Evolutionary conservation across 1,140 invertebrate species (phyloP).

Genomic region (Aporrectodea caliginosa): DNA sequence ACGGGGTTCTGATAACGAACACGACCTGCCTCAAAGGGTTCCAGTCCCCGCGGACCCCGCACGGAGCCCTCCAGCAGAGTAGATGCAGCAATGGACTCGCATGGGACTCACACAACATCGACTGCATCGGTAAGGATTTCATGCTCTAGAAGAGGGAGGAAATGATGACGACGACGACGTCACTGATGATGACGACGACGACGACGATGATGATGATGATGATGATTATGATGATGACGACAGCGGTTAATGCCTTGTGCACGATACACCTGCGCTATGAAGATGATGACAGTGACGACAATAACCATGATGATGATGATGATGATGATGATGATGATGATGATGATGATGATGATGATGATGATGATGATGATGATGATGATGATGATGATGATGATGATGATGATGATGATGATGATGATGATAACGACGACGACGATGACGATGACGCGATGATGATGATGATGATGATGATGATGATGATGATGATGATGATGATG

Average conservation of each 20-base stretch:
- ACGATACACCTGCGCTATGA: no score
- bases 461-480: background rate
- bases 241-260: no score
- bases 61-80: background rate
- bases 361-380: constrained; percentile 25
- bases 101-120: background rate
- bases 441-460: constrained; percentile 10
- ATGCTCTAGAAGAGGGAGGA: no score
- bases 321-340: background rate
- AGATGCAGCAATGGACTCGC: background rate
- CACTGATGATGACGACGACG: no score
- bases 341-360: constrained; percentile 17
- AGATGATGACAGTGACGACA: no score
- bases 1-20: background rate
- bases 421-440: background rate
- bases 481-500: constrained; percentile 17
- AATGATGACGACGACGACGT: no score
- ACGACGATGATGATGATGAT: no score
- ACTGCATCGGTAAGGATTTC: no score
- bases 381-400: background rate
- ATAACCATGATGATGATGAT: constrained; percentile 18
- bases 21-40: background rate
- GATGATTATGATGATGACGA: no score
- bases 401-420: background rate
- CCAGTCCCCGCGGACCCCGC: background rate